These are phyloP conservation scores for Mythimna pallens DNA, from an alignment of 2,888 invertebrate genomes.

Conservation along the genomic window DNA sequence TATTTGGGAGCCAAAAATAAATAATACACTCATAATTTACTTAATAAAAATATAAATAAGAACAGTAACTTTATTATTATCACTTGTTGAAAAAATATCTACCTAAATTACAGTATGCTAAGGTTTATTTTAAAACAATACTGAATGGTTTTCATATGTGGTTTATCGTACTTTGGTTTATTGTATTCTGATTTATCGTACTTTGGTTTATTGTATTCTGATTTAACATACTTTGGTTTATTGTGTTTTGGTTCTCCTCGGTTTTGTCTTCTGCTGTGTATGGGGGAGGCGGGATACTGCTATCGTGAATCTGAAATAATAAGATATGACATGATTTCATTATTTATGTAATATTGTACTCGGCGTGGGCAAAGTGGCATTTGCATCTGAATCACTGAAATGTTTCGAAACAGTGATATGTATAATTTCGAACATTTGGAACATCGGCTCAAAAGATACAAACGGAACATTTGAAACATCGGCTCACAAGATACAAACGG, in stretches of 20 bases:
- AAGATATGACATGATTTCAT: not conserved
- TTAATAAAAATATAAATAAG: conserved; percentile 52
- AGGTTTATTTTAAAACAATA: conserved; percentile 36
- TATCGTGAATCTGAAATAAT: conserved; percentile 82
- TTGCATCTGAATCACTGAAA: no score
- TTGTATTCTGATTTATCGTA: conserved; percentile 11
- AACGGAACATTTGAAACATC: no score
- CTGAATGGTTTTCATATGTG: conserved; percentile 48
- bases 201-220: conserved; percentile 10
- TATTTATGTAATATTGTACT: not conserved
- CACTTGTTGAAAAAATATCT: conserved; percentile 29
- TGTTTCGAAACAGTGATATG: no score
- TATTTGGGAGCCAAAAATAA: conserved; percentile 15
- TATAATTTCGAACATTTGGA: no score
- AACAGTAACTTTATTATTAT: conserved; percentile 47
- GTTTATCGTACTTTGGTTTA: conserved; percentile 29
- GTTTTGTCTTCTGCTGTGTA: conserved; percentile 78
- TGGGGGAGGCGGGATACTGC: conserved; percentile 83
- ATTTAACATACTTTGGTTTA: not conserved
- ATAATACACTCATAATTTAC: conserved; percentile 40
- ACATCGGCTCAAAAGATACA: no score
- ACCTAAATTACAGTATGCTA: conserved; percentile 39
- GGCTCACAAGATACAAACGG: no score
- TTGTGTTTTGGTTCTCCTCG: conserved; percentile 62
- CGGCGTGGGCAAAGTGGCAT: no score